Conservation (phyloP, 2,113 vertebrate species). For the Petrocephalus zakoni region DNA sequence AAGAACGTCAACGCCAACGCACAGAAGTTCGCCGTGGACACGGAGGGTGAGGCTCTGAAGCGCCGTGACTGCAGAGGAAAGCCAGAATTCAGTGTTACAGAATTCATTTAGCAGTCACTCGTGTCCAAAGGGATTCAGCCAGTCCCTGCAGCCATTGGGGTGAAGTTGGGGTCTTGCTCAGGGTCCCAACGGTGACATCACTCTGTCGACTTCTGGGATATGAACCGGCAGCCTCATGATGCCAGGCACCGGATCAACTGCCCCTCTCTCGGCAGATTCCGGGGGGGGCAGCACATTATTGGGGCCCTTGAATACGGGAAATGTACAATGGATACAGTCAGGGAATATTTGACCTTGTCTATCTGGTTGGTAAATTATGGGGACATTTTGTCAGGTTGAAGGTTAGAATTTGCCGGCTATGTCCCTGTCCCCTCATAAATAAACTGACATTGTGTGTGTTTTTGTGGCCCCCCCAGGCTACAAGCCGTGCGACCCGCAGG, state of each 20-base stretch:
- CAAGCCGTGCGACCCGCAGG: constrained; percentile 89
- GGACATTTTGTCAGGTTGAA: not conserved
- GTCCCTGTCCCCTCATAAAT: not conserved
- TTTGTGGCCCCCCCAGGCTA: constrained; percentile 66
- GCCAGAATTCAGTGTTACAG: not conserved
- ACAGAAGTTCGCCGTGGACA: constrained; percentile 73
- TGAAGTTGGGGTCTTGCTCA: not conserved
- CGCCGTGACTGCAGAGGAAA: not conserved
- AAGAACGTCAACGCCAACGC: constrained; percentile 79
- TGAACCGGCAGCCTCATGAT: not conserved
- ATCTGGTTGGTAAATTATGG: not conserved
- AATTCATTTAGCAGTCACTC: not conserved
- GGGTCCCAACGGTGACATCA: not conserved
- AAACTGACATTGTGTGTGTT: not conserved
- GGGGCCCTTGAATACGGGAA: not conserved
- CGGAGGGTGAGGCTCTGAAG: constrained; percentile 64
- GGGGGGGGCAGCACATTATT: not conserved
- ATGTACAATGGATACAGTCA: too few relatives aligned
- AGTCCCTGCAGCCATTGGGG: not conserved
- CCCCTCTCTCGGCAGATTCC: not conserved
- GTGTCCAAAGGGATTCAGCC: not conserved
- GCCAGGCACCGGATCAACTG: not conserved
- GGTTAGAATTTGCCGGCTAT: not conserved
- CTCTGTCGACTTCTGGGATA: not conserved
- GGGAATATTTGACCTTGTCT: not conserved